Evolutionary conservation across 2,797 vertebrate genomes (phyloP).

Genomic region (Dromococcyx pavoninus): DNA sequence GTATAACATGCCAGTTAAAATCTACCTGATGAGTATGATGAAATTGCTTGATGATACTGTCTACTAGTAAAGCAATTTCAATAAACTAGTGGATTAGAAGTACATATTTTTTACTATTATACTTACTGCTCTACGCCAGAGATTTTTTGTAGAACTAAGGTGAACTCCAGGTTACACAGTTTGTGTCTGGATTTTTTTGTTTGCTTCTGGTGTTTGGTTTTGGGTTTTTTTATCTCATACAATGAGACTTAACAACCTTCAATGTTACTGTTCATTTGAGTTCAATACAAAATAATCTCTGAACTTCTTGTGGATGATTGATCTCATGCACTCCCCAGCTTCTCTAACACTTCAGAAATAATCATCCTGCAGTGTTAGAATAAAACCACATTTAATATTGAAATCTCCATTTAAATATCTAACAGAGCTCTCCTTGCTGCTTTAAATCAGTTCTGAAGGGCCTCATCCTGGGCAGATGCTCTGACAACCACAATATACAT

Average conservation of each 20-base stretch:
- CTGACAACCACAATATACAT: background rate
- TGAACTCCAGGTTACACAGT: background rate
- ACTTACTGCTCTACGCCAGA: background rate
- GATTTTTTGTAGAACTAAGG: background rate
- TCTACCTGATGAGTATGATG: background rate
- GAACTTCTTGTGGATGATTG: background rate
- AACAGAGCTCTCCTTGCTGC: background rate
- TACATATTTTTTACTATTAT: accelerated
- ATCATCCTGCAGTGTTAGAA: background rate
- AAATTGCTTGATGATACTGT: background rate
- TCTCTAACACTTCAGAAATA: background rate
- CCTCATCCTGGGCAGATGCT: background rate
- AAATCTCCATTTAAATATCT: background rate
- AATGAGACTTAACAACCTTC: background rate
- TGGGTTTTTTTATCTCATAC: background rate
- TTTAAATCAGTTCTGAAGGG: constrained; percentile 20
- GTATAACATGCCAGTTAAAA: background rate
- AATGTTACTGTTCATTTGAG: background rate
- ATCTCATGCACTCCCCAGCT: background rate
- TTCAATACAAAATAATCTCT: background rate
- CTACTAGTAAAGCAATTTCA: background rate
- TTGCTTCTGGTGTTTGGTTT: too few species aligned
- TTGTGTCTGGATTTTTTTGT: too few species aligned
- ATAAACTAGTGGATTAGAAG: background rate
- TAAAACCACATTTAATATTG: background rate